Evolutionary conservation across 2,888 invertebrate genomes (phyloP), one percentile per base, ranked within the genome.

Genomic region (Acleris laterana): DNA sequence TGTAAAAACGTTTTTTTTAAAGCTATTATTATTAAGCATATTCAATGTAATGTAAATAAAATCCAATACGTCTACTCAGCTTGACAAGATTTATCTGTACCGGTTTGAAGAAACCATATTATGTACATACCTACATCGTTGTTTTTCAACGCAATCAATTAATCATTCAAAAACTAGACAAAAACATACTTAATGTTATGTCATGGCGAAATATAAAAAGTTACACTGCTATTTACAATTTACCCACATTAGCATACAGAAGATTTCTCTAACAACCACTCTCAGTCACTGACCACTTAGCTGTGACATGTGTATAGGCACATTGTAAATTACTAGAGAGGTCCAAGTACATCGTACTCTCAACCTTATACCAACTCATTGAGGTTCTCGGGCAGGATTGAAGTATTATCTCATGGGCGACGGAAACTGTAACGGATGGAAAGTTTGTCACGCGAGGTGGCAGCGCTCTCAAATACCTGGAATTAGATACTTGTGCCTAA

Each of bases 401-500:
- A 48, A 44, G 46, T 17, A 50, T 51, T 48, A 59, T 66, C 66
- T 56, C 56, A 62, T 61, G 61, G 57, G 63, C 50, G 50, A 19
- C 50, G 53, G 50, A 48, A 57, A 25, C 49, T 25, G 65, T 49
- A 59, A 38, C 57, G 51, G 66, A 61, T 51, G 61, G 66, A 66
- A 66, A 66, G 66, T 66, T 66, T 13, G 66, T 62, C 66, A 66
- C 66, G 66, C 66, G 25, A 57, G 25, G 46, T 32, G 56, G 22
- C 38, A 61, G 25, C 52, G 51, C 46, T 51, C 50, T 46, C 13
- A 13, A 60, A 65, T 56, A 51, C 42, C 44, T 55, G 2, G 49
- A 65, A 32, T 44, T 55, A 22, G 50, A 52, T 25, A 56, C n/a
- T 38, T n/a, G n/a, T 1, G 17, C 6, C 46, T 46, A 46, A 38